Percentiles rank a stretch among this genome's conserved stretches.
These are phyloP conservation scores for Andrena cerasifolii DNA, from an alignment of 1,140 invertebrate species.

Conservation along the genomic window DNA sequence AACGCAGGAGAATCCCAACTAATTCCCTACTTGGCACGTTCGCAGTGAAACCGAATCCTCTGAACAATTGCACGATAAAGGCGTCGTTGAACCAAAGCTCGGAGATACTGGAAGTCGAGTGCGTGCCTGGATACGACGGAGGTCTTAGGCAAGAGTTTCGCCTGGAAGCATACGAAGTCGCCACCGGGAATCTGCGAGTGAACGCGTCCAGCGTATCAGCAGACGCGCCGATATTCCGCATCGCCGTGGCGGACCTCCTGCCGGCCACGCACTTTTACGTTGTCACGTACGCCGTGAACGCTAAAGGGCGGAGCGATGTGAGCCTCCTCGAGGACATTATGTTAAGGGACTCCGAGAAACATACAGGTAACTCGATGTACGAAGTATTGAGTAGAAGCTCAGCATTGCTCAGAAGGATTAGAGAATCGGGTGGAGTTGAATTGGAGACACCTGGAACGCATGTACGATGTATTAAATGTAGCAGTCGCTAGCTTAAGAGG, in stretches of 20 bases:
- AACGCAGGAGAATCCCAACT: no score
- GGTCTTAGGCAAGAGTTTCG: constrained; percentile 92
- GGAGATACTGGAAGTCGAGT: constrained; percentile 89
- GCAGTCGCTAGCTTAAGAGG: no score
- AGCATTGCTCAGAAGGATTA: no score
- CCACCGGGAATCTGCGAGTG: constrained; percentile 86
- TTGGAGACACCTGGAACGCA: no score
- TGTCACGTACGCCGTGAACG: constrained; percentile 92
- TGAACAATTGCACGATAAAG: constrained; percentile 92
- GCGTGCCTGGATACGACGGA: constrained; percentile 91
- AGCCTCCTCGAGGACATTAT: constrained; percentile 92
- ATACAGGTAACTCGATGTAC: constrained; percentile 85
- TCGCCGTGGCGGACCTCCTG: constrained; percentile 86
- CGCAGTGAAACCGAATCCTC: constrained; percentile 89
- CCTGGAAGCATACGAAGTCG: constrained; percentile 90
- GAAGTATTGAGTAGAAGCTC: no score
- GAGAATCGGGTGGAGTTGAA: no score
- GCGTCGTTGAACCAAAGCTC: constrained; percentile 86
- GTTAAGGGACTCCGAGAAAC: constrained; percentile 92
- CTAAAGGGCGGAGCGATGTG: constrained; percentile 92
- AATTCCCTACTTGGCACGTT: background rate
- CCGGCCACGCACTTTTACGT: constrained; percentile 84
- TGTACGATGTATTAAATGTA: no score
- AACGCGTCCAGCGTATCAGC: constrained; percentile 84
- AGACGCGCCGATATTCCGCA: constrained; percentile 86